These are phyloP conservation scores for Murina feae DNA, from an alignment of 2,113 vertebrate species.

Conservation along the genomic window DNA sequence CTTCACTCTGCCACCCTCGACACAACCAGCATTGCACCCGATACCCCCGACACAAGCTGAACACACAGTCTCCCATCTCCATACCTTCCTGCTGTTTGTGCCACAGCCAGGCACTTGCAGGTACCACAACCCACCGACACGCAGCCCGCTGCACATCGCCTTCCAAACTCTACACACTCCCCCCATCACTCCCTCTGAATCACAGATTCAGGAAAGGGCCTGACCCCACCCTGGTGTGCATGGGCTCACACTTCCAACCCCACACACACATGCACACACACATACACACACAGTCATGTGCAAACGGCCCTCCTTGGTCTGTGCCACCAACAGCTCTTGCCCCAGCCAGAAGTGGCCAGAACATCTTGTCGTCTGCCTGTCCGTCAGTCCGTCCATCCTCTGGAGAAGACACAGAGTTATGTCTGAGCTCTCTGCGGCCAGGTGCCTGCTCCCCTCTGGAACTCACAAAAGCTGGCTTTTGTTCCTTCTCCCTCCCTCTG, in stretches of 20 bases:
- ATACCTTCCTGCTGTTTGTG: neutral
- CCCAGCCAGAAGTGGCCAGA: neutral
- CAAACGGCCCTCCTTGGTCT: neutral
- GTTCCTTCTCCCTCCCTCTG: conserved; percentile 60
- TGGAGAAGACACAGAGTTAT: conserved; percentile 68
- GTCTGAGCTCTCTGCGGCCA: conserved; percentile 34
- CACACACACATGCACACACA: neutral
- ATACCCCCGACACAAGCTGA: neutral
- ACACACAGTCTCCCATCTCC: neutral
- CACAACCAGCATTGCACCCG: neutral
- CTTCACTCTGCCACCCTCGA: neutral
- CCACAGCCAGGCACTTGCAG: neutral
- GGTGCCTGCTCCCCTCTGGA: conserved; percentile 33
- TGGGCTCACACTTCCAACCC: neutral
- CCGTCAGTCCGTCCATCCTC: neutral
- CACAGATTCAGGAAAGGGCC: neutral
- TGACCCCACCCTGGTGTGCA: neutral
- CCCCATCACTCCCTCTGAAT: neutral
- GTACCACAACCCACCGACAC: neutral
- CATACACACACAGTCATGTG: neutral
- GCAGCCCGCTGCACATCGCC: neutral
- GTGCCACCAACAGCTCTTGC: neutral
- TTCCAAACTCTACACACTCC: neutral
- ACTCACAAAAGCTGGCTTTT: conserved; percentile 83
- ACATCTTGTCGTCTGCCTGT: neutral